phyloP scores from a whole-genome alignment of 2,888 invertebrate species.

The Dexiosoma caninum region DNA sequence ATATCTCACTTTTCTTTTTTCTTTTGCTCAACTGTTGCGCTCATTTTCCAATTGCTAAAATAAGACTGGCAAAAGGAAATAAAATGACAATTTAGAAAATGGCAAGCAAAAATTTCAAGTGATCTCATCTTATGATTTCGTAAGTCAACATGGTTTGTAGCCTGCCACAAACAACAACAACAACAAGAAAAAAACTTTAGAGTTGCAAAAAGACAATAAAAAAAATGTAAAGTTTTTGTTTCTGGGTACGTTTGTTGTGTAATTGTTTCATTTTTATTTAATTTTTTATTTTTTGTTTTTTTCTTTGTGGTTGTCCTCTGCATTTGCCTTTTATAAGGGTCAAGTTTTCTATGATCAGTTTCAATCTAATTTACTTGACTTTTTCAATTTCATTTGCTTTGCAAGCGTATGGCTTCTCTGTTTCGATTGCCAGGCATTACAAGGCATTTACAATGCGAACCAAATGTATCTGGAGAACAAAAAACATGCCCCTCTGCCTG shows the following conservation, averaged over 20 bases:
- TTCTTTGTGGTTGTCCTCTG: conserved; percentile 51
- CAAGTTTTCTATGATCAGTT: conserved; percentile 60
- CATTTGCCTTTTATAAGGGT: conserved; percentile 49
- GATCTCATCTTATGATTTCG: conserved; percentile 62
- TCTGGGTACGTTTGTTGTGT: conserved; percentile 42
- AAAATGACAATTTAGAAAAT: conserved; percentile 60
- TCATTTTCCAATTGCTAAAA: conserved; percentile 55
- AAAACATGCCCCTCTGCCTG: conserved; percentile 19
- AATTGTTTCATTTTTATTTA: conserved; percentile 47
- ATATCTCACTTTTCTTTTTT: conserved; percentile 62
- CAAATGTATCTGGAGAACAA: conserved; percentile 25
- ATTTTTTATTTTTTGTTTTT: conserved; percentile 32
- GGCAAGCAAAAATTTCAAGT: conserved; percentile 51
- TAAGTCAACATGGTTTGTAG: conserved; percentile 55
- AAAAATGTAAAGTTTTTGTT: conserved; percentile 17
- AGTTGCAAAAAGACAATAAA: no score
- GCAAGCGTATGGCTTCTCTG: background rate
- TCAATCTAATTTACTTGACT: conserved; percentile 52
- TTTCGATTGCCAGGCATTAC: background rate
- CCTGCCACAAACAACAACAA: conserved; percentile 44
- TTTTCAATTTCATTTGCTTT: background rate
- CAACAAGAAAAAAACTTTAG: no score
- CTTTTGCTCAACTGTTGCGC: conserved; percentile 10
- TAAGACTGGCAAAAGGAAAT: conserved; percentile 28
- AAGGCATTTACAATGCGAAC: conserved; percentile 3